phyloP scores from a whole-genome alignment of 2,888 invertebrate species.

The Alsophila aescularia region DNA sequence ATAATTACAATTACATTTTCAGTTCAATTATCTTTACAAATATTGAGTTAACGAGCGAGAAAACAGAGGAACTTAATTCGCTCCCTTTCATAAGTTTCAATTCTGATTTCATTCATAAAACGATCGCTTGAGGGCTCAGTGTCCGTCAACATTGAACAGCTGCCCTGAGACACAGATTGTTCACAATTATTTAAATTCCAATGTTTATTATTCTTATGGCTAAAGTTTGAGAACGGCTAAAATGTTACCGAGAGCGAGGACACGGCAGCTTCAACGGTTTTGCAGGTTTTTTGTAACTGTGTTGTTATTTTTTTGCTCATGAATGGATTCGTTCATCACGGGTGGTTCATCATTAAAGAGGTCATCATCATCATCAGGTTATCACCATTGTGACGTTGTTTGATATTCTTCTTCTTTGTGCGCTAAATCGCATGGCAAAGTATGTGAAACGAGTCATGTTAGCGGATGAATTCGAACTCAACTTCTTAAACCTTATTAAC shows the following conservation, averaged over 20 bases:
- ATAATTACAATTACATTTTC: no score
- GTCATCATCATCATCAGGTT: constrained; percentile 3
- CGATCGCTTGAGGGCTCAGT: no score
- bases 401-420: constrained; percentile 13
- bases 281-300: constrained; percentile 24
- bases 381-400: constrained; percentile 28
- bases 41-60: no score
- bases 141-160: no score
- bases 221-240: constrained; percentile 3
- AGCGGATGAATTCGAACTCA: background rate
- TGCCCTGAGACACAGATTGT: no score
- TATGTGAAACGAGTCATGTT: background rate
- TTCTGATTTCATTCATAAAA: no score
- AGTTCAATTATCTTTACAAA: no score
- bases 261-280: constrained; percentile 23
- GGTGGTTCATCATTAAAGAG: constrained; percentile 3
- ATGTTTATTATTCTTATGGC: constrained; percentile 14
- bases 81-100: no score
- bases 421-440: constrained; percentile 19
- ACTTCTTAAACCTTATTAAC: no score
- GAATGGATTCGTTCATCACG: constrained; percentile 9
- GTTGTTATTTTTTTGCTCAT: constrained; percentile 18
- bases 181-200: background rate
- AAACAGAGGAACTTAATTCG: no score
- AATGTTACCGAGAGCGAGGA: constrained; percentile 6